Conservation (phyloP, 2,888 invertebrate species). For the Cenopis cana region DNA sequence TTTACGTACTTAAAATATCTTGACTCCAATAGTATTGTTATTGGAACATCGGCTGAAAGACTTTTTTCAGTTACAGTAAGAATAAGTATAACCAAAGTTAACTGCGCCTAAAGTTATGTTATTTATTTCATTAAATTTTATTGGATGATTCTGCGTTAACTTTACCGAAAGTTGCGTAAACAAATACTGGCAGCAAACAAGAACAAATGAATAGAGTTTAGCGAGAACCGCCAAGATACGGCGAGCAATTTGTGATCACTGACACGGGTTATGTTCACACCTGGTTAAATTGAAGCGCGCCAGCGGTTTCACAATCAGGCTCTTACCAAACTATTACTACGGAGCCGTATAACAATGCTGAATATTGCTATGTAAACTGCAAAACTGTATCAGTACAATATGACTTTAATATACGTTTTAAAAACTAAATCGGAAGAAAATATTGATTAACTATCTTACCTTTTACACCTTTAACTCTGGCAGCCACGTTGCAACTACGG, state of each 20-base stretch:
- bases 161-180: slow-evolving; percentile 57
- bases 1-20: background rate
- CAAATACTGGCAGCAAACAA: slow-evolving; percentile 64
- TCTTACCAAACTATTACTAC: slow-evolving; percentile 2
- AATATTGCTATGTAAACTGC: too few relatives aligned
- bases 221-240: slow-evolving; percentile 66
- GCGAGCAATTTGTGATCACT: slow-evolving; percentile 67
- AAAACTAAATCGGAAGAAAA: background rate
- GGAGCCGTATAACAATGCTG: background rate
- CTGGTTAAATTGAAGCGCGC: slow-evolving; percentile 56
- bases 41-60: background rate
- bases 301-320: slow-evolving; percentile 38
- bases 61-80: background rate
- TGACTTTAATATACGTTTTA: background rate
- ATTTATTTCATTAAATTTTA: slow-evolving; percentile 21
- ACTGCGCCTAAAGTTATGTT: background rate
- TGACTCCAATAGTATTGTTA: background rate
- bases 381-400: too few relatives aligned
- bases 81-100: too few relatives aligned
- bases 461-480: background rate
- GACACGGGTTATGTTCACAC: slow-evolving; percentile 57
- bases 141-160: slow-evolving; percentile 47
- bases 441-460: background rate
- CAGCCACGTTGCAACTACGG: slow-evolving; percentile 6
- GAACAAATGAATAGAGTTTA: slow-evolving; percentile 72